These are phyloP conservation scores for Seira ritae DNA, from an alignment of 2,888 invertebrate genomes.

Conservation along the genomic window DNA sequence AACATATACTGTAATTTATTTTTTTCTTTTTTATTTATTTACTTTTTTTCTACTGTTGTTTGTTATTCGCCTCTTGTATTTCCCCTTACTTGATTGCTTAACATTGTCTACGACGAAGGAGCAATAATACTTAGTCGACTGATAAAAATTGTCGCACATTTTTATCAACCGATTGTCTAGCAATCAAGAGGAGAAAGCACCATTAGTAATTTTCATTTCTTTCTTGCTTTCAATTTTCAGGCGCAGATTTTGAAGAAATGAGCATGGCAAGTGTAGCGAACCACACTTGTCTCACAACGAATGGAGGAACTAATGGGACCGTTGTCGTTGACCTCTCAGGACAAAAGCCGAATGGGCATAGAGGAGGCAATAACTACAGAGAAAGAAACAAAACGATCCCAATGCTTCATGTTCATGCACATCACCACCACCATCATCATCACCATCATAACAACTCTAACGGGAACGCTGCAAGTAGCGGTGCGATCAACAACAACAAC, in stretches of 20 bases:
- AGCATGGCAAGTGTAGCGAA: constrained; percentile 72
- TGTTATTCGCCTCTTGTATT: constrained; percentile 19
- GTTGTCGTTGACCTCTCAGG: constrained; percentile 68
- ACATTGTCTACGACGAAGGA: too few species aligned
- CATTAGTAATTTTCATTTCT: not conserved
- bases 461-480: constrained; percentile 24
- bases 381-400: constrained; percentile 71
- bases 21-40: constrained; percentile 25
- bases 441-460: constrained; percentile 42
- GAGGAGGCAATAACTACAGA: constrained; percentile 57
- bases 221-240: constrained; percentile 51
- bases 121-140: not conserved
- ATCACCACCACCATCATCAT: constrained; percentile 54
- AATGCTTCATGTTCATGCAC: constrained; percentile 61
- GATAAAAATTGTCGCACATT: constrained; percentile 5
- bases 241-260: constrained; percentile 73
- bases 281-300: constrained; percentile 69
- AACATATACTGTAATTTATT: constrained; percentile 66
- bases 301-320: constrained; percentile 62
- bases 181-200: not conserved
- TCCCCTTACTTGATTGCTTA: not conserved
- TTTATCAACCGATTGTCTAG: too few species aligned
- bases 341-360: constrained; percentile 58
- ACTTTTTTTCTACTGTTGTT: not conserved
- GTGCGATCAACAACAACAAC: constrained; percentile 32